These are phyloP conservation scores for Sweltsa coloradensis DNA, from an alignment of 1,140 invertebrate species.

Conservation along the genomic window DNA sequence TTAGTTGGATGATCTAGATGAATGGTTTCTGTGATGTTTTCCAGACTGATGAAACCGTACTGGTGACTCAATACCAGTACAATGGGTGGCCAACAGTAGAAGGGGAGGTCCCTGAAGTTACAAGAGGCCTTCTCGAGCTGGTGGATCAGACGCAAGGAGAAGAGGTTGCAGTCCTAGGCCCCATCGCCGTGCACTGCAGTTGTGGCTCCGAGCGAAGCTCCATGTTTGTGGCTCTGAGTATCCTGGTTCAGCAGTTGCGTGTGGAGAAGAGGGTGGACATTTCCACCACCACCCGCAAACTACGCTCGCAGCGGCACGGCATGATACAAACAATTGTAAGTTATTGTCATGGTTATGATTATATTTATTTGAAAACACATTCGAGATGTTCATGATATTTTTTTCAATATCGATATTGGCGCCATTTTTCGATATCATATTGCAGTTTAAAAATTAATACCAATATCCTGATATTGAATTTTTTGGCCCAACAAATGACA, in stretches of 20 bases:
- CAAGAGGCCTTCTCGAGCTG: slow-evolving; percentile 67
- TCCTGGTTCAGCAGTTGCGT: slow-evolving; percentile 69
- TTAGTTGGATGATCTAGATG: too few relatives aligned
- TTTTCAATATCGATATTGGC: too few relatives aligned
- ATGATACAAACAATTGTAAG: slow-evolving; percentile 74
- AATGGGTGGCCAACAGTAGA: slow-evolving; percentile 79
- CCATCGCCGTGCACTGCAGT: slow-evolving; percentile 71
- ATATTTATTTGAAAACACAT: too few relatives aligned
- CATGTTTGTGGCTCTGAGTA: slow-evolving; percentile 76
- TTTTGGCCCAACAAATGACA: too few relatives aligned
- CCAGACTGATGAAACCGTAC: slow-evolving; percentile 50
- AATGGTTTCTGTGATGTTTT: slow-evolving; percentile 14
- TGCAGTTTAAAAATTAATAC: too few relatives aligned
- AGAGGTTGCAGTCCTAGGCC: slow-evolving; percentile 24
- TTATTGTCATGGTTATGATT: not conserved
- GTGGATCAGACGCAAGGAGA: slow-evolving; percentile 51
- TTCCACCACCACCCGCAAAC: slow-evolving; percentile 67
- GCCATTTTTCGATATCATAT: too few relatives aligned
- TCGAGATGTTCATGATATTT: too few relatives aligned
- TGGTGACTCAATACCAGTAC: slow-evolving; percentile 76
- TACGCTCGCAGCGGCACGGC: slow-evolving; percentile 68
- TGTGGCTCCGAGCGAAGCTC: slow-evolving; percentile 75
- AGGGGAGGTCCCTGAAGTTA: slow-evolving; percentile 75
- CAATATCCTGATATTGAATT: too few relatives aligned
- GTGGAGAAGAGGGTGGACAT: slow-evolving; percentile 75